Conservation (phyloP, 1,140 invertebrate species). For the Drosophila ohnishii region DNA sequence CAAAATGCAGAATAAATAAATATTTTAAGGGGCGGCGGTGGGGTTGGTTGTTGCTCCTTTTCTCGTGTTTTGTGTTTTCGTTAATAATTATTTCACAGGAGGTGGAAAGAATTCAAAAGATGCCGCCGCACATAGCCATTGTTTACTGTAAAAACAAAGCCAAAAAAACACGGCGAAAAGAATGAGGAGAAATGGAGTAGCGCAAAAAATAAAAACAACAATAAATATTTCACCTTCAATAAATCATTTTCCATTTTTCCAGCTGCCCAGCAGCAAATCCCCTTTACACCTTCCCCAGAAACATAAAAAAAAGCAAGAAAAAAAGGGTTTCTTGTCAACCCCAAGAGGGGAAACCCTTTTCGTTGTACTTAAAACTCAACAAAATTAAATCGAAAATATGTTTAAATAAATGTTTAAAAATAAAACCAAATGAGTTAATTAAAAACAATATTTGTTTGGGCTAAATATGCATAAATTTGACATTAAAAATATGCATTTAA, state of each 20-base stretch:
- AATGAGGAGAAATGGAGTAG: constrained; percentile 29
- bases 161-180: constrained; percentile 15
- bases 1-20: constrained; percentile 80
- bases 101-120: constrained; percentile 74
- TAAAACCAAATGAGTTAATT: no score
- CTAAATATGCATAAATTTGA: no score
- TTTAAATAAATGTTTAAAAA: background rate
- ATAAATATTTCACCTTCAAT: constrained; percentile 83
- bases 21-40: constrained; percentile 23
- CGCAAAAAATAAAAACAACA: constrained; percentile 61
- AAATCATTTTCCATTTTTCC: constrained; percentile 77
- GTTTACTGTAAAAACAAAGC: constrained; percentile 59
- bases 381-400: constrained; percentile 23
- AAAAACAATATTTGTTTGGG: no score
- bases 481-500: no score
- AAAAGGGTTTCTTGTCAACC: constrained; percentile 55
- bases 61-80: constrained; percentile 50
- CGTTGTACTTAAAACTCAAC: background rate
- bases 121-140: constrained; percentile 58
- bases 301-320: constrained; percentile 1
- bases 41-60: constrained; percentile 3
- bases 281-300: constrained; percentile 29
- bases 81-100: constrained; percentile 76
- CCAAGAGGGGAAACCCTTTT: constrained; percentile 20
- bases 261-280: constrained; percentile 41